Conservation (phyloP, 2,888 invertebrate genomes). For the Clitarchus hookeri region DNA sequence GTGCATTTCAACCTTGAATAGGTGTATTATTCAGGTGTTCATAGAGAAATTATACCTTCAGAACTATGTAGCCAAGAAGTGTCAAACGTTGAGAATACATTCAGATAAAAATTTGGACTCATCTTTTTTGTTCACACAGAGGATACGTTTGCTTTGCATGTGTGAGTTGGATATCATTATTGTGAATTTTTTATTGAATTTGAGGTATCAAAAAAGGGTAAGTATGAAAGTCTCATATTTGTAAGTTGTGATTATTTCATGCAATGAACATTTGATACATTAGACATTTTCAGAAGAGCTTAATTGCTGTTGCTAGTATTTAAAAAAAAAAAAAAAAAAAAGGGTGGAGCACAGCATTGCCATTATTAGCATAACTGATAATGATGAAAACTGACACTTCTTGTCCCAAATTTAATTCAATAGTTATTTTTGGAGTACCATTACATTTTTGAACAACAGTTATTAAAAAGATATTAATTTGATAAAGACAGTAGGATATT, state of each 20-base stretch:
- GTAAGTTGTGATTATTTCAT: background rate
- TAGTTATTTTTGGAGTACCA: background rate
- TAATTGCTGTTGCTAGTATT: background rate
- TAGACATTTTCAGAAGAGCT: background rate
- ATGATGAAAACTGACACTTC: background rate
- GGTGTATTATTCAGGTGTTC: background rate
- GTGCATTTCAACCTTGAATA: background rate
- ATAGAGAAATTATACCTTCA: background rate
- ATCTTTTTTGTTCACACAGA: background rate
- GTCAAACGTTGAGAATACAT: background rate
- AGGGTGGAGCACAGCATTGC: background rate
- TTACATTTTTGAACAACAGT: background rate
- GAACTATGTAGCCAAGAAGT: background rate
- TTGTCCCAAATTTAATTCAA: background rate
- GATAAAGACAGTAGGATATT: background rate
- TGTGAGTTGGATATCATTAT: background rate
- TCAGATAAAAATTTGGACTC: background rate
- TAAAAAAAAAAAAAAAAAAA: too few relatives aligned
- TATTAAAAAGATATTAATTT: background rate
- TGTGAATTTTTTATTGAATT: background rate
- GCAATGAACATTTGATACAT: background rate
- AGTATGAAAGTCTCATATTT: background rate
- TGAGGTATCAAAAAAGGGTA: background rate
- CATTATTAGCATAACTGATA: background rate
- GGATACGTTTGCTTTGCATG: too few relatives aligned